A percentile compares a stretch with the other conserved stretches of the same genome.
phyloP scores from a whole-genome alignment of 2,113 vertebrate species.

The Archilochus colubris region DNA sequence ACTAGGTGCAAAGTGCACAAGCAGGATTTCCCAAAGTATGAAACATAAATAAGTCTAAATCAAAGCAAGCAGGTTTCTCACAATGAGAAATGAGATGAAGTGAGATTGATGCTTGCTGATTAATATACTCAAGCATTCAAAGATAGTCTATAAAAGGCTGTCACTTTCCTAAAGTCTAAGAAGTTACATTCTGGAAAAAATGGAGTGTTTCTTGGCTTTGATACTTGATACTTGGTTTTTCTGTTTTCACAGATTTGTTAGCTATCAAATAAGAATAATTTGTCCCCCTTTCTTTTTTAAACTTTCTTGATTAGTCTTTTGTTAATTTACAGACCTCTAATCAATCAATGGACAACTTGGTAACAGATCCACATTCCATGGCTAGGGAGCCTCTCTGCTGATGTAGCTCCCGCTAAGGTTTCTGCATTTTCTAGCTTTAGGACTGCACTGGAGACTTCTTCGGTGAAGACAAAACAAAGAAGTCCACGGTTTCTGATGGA shows the following conservation, averaged over 20 bases:
- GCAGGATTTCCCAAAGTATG: neutral
- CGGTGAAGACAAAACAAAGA: constrained; percentile 47
- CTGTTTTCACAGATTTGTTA: neutral
- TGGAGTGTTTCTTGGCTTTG: neutral
- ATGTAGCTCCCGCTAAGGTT: neutral
- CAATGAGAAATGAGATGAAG: neutral
- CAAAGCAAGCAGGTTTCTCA: neutral
- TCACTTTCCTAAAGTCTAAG: neutral
- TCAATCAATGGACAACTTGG: neutral
- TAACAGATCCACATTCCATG: neutral
- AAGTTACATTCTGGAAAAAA: neutral
- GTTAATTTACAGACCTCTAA: neutral
- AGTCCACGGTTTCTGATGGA: constrained; percentile 24
- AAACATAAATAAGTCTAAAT: neutral
- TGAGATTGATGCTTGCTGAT: neutral
- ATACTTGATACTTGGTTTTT: neutral
- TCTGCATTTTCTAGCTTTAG: constrained; percentile 40
- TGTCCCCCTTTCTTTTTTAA: neutral
- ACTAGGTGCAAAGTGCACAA: neutral
- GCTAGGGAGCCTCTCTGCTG: neutral
- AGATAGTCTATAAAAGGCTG: neutral
- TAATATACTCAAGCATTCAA: neutral
- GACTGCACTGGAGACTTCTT: constrained; percentile 43
- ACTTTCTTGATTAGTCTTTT: neutral
- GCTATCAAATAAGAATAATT: neutral